Evolutionary conservation across 2,797 vertebrate species (phyloP), one percentile per base, ranked within the genome.

Genomic region (Parambassis ranga): DNA sequence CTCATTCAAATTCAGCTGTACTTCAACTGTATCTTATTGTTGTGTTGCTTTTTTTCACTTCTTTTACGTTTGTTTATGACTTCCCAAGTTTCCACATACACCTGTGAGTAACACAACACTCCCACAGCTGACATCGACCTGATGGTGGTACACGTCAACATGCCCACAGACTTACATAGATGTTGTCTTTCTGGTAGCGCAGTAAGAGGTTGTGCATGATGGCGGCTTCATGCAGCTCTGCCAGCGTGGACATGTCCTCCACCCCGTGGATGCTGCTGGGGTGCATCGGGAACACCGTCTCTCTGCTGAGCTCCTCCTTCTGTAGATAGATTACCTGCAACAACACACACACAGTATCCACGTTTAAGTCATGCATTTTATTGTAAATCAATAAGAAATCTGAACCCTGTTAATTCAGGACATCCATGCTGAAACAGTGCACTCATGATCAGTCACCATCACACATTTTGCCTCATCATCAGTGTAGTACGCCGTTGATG

Each of bases 141-240:
- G 18, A 10, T 58, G 36, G 48, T 18, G 6, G 13, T 20, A 10
- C 18, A 35, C 1, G 6, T 23, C 20, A 4, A 51, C 4, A 8
- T 35, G 47, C 19, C 41, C 4, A 43, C 19, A 41, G 27, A 65
- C 14, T 92, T 86, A 97, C 96, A 31, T 97, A 97, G 88, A 97
- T 96, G 82, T 87, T 83, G 77, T 95, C 91, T 74, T 89, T 92
- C 18, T 90, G 87, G 82, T 96, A 96, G 68, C 95, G 94, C 66
- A 93, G 92, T 63, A 91, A 91, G 30, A 97, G 92, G 87, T 96
- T 97, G 82, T 95, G 91, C 93, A 97, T 93, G 86, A 97, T 97
- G 90, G 94, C 93, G 1, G 93, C 94, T 82, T 96, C 95, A 1
- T 96, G 95, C 42, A 97, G 90, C 71, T 97, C 95, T 13, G 90